These are phyloP conservation scores for Plecturocebus donacophilus DNA, from an alignment of 2,113 vertebrate species.

Conservation along the genomic window DNA sequence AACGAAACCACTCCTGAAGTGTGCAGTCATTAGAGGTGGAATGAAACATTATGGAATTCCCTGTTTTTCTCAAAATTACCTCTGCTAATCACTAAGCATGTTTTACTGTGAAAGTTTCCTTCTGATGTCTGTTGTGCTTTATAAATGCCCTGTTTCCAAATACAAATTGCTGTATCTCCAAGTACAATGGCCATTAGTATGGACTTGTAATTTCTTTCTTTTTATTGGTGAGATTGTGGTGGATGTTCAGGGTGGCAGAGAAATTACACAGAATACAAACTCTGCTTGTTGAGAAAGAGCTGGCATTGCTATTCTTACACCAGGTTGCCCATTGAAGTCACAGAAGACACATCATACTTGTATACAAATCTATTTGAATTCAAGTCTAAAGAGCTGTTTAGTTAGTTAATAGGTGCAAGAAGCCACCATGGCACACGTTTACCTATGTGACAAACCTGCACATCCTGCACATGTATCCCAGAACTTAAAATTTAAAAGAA, in stretches of 20 bases:
- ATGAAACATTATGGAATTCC: conserved; percentile 52
- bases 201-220: conserved; percentile 68
- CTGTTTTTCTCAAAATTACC: conserved; percentile 48
- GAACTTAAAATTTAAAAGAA: no score
- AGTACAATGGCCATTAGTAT: conserved; percentile 21
- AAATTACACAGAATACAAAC: conserved; percentile 31
- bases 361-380: conserved; percentile 53
- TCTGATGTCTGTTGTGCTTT: conserved; percentile 63
- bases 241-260: conserved; percentile 66
- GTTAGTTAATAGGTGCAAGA: not conserved
- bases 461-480: no score
- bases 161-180: conserved; percentile 26
- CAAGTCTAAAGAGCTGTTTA: conserved; percentile 4
- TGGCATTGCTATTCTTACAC: not conserved
- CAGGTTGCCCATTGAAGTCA: conserved; percentile 8
- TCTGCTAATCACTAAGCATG: conserved; percentile 67
- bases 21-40: conserved; percentile 52
- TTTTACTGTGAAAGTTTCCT: conserved; percentile 74
- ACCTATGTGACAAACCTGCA: no score
- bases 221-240: conserved; percentile 71
- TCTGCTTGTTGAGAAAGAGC: conserved; percentile 61
- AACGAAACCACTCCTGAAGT: not conserved
- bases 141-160: conserved; percentile 67
- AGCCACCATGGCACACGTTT: no score
- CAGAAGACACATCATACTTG: conserved; percentile 6